Conservation (phyloP, 2,888 invertebrate genomes). For the Agriotes lineatus region DNA sequence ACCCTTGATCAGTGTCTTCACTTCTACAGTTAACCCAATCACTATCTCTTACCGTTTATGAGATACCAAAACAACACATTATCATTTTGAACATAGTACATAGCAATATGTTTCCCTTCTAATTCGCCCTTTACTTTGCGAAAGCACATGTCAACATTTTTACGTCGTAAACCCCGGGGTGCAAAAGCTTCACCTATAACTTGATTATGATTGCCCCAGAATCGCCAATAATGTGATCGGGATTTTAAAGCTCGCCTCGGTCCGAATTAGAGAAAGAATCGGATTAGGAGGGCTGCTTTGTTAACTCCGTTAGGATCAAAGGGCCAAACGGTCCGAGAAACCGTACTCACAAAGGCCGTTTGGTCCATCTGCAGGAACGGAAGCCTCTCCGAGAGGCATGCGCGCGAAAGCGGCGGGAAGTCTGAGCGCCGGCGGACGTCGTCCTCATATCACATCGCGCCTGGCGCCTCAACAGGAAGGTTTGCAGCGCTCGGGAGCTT, state of each 20-base stretch:
- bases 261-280: slow-evolving; percentile 1
- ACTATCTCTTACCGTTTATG: no score
- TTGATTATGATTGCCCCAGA: no score
- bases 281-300: slow-evolving; percentile 20
- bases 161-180: no score
- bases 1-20: no score
- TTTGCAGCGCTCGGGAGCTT: background rate
- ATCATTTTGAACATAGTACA: no score
- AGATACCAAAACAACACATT: no score
- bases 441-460: slow-evolving; percentile 42
- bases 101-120: no score
- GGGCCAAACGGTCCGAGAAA: slow-evolving; percentile 37
- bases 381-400: slow-evolving; percentile 35
- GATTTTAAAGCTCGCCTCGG: background rate
- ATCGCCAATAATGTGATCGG: no score
- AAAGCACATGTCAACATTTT: no score
- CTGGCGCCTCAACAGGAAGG: slow-evolving; percentile 29
- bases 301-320: slow-evolving; percentile 36
- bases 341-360: slow-evolving; percentile 31
- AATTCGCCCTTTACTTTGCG: no score
- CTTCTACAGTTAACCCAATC: no score
- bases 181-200: no score
- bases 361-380: slow-evolving; percentile 35
- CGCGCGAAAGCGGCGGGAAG: slow-evolving; percentile 41
- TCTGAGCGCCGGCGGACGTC: slow-evolving; percentile 37